Percentiles rank a stretch among this genome's conserved stretches.
Conservation (phyloP, 2,113 vertebrate genomes). For the Elachura formosa region DNA sequence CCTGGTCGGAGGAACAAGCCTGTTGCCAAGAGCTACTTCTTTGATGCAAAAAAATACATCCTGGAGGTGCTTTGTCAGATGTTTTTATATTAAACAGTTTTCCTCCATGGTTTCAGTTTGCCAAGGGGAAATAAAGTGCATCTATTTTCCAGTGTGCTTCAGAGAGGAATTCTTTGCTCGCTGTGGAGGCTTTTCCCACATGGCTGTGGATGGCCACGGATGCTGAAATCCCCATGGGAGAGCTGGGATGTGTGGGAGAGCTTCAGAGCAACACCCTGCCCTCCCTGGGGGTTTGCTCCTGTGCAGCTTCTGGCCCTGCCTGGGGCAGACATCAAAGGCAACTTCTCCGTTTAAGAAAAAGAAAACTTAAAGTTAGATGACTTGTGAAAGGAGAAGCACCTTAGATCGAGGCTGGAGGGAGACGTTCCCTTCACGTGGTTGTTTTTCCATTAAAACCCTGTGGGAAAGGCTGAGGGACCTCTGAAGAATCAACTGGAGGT, state of each 20-base stretch:
- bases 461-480: not conserved
- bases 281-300: not conserved
- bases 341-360: not conserved
- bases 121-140: slow-evolving; percentile 54
- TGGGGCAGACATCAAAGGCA: slow-evolving; percentile 1
- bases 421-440: fast-evolving
- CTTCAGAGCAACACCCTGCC: not conserved
- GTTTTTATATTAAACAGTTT: slow-evolving; percentile 75
- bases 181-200: not conserved
- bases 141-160: slow-evolving; percentile 50
- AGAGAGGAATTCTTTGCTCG: slow-evolving; percentile 45
- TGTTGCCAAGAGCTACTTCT: slow-evolving; percentile 71
- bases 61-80: slow-evolving; percentile 74
- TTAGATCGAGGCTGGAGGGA: not conserved
- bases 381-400: not conserved
- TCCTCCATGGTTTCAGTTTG: slow-evolving; percentile 21
- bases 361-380: fast-evolving
- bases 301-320: not conserved
- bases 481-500: not conserved
- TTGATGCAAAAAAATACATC: slow-evolving; percentile 71
- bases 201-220: not conserved
- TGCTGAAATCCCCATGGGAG: not conserved
- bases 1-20: not conserved
- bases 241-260: not conserved
- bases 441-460: not conserved